Evolutionary conservation across 2,113 vertebrate species (phyloP).

Genomic region (Anolis sagrei): DNA sequence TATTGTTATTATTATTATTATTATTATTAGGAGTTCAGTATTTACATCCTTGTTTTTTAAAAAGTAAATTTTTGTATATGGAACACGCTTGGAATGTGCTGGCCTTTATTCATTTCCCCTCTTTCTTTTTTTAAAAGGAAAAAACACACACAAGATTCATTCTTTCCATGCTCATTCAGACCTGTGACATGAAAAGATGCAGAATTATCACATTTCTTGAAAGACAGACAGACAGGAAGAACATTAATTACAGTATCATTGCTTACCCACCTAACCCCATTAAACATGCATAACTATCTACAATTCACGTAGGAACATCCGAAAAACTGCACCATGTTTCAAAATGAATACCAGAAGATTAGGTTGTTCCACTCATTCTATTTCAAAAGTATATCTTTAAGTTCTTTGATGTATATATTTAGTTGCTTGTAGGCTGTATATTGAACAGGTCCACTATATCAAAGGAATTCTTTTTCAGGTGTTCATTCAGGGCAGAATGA

Average conservation of each 20-base stretch:
- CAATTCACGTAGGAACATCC: background rate
- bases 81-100: constrained; percentile 16
- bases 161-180: background rate
- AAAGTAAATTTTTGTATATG: constrained; percentile 25
- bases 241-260: background rate
- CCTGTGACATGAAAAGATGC: constrained; percentile 15
- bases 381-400: background rate
- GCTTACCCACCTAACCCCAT: too few relatives aligned
- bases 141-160: background rate
- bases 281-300: too few relatives aligned
- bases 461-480: background rate
- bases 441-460: background rate
- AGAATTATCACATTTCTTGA: background rate
- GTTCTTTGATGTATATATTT: background rate
- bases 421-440: background rate
- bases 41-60: constrained; percentile 14
- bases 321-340: background rate
- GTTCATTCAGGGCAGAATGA: background rate
- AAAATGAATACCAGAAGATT: background rate
- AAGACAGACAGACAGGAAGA: background rate
- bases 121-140: background rate
- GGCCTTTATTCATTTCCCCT: constrained; percentile 20
- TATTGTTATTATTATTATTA: too few relatives aligned
- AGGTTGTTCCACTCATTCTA: background rate
- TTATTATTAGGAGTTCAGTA: too few relatives aligned